Conservation (phyloP, 2,797 vertebrate genomes). For the Enteromius fasciolatus region DNA sequence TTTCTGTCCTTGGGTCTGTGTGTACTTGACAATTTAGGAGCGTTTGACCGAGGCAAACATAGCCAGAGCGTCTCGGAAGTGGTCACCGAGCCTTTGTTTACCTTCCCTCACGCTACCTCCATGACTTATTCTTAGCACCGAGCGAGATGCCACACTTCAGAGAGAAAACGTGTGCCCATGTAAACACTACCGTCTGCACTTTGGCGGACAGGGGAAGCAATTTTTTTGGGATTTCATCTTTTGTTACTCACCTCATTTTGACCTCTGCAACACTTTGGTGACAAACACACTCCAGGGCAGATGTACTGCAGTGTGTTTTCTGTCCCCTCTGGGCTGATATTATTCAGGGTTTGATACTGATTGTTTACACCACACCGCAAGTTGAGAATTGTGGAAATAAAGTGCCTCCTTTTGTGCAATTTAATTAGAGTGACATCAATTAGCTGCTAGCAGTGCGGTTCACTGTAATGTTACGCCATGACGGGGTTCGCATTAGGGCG, state of each 20-base stretch:
- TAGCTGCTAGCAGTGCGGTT: slow-evolving; percentile 64
- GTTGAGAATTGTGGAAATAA: slow-evolving; percentile 58
- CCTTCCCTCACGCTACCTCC: slow-evolving; percentile 49
- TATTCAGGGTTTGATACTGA: slow-evolving; percentile 53
- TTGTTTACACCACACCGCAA: slow-evolving; percentile 62
- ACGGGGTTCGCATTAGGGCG: slow-evolving; percentile 69
- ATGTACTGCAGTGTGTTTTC: slow-evolving; percentile 22
- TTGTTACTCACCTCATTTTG: slow-evolving; percentile 13
- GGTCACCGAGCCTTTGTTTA: slow-evolving; percentile 56
- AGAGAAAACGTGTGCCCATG: slow-evolving; percentile 33
- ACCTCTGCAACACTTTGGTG: slow-evolving; percentile 16
- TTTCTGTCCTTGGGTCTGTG: slow-evolving; percentile 23
- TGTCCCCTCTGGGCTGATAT: slow-evolving; percentile 42
- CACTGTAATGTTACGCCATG: slow-evolving; percentile 64
- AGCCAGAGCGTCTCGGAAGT: neutral
- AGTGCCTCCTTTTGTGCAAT: slow-evolving; percentile 62
- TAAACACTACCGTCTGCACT: slow-evolving; percentile 23
- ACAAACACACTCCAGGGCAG: neutral
- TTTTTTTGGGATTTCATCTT: slow-evolving; percentile 1
- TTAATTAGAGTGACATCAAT: slow-evolving; percentile 73
- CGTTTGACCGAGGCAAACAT: slow-evolving; percentile 35
- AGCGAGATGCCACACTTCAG: slow-evolving; percentile 45
- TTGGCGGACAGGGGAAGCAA: neutral
- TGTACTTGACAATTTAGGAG: slow-evolving; percentile 35
- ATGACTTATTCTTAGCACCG: slow-evolving; percentile 72